Evolutionary conservation across 2,797 vertebrate genomes (phyloP).

Genomic region (Amblyopsis hoosieri): DNA sequence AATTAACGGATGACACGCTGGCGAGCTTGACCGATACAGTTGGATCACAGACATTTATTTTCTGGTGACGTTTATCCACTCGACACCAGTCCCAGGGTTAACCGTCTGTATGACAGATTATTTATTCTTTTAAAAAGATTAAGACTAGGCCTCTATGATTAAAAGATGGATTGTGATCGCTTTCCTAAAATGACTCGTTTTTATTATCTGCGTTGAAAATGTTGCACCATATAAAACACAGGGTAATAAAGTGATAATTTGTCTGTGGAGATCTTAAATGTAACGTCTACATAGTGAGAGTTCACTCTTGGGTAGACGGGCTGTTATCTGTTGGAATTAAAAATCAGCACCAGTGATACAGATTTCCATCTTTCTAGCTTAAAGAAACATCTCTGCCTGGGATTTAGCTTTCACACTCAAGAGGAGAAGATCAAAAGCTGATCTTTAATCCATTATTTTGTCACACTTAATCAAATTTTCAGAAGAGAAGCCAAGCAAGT

Average conservation of each 20-base stretch:
- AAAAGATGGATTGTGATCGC: too few species aligned
- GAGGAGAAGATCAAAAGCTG: not conserved
- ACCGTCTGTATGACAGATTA: not conserved
- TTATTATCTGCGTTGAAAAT: too few species aligned
- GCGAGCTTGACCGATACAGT: slow-evolving; percentile 1
- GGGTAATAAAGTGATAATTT: too few species aligned
- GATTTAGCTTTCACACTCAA: not conserved
- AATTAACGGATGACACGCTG: slow-evolving; percentile 13
- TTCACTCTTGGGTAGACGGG: too few species aligned
- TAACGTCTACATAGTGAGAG: too few species aligned
- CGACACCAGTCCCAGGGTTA: not conserved
- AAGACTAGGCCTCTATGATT: not conserved
- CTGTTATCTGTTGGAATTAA: too few species aligned
- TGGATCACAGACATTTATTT: slow-evolving; percentile 1
- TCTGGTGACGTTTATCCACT: not conserved
- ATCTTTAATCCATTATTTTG: not conserved
- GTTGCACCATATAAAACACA: too few species aligned
- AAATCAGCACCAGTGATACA: too few species aligned
- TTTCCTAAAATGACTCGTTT: too few species aligned
- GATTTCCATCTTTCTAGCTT: too few species aligned
- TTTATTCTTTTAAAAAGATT: not conserved
- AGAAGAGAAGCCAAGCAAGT: not conserved
- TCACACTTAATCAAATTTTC: not conserved
- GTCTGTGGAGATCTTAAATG: too few species aligned
- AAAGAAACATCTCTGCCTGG: too few species aligned